phyloP scores from a whole-genome alignment of 2,888 invertebrate species.

The Nesidiocoris tenuis region DNA sequence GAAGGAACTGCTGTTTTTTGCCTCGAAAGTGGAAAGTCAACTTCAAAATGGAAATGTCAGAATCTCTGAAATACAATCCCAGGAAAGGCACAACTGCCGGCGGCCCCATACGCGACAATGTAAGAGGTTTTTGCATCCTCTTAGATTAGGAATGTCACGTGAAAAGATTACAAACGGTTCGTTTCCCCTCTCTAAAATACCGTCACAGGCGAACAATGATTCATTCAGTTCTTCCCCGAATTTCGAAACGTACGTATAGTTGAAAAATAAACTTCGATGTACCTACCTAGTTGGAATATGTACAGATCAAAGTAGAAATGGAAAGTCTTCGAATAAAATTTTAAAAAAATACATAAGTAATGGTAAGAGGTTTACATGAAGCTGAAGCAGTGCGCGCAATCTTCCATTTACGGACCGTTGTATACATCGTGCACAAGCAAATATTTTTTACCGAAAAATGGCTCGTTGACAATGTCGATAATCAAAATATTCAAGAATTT shows the following conservation, averaged over 20 bases:
- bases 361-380: no score
- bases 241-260: not conserved
- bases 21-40: not conserved
- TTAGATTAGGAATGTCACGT: not conserved
- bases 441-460: no score
- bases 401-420: no score
- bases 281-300: no score
- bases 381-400: no score
- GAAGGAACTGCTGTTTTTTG: not conserved
- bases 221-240: not conserved
- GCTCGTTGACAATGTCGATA: no score
- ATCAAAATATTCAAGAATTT: no score
- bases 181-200: not conserved
- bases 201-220: not conserved
- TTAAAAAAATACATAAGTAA: no score
- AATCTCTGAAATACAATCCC: slow-evolving; percentile 35
- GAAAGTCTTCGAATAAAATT: no score
- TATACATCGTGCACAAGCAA: no score
- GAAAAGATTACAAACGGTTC: not conserved
- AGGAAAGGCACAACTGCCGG: not conserved
- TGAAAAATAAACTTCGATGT: no score
- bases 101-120: not conserved
- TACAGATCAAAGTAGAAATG: no score
- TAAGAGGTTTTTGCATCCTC: not conserved
- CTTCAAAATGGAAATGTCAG: slow-evolving; percentile 37